Base-by-base conservation (phyloP, 1,140 invertebrate species). In the Heliothis subflexa region DNA sequence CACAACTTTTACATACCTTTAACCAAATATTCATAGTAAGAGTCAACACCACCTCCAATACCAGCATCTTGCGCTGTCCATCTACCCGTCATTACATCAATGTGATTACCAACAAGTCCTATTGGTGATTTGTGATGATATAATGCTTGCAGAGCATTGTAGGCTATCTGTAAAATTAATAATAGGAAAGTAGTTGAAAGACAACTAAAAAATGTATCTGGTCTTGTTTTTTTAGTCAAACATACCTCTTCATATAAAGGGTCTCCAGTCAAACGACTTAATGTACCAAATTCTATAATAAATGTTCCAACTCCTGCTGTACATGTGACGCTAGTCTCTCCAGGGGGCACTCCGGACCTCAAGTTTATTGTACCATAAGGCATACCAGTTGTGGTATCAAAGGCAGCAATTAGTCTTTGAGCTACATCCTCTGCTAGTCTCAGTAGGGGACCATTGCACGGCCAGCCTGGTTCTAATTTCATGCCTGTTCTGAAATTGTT, bases 261-360 rank as follows among this genome's bases (percentile, higher is more conserved):
- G 95, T 99, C 98, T 14, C 99, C 99, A 45, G 99, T 99, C 2
- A 99, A 95, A 68, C 98, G 95, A 81, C 98, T 99, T 0, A 99
- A 93, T 0, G 99, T 97, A 4, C 98, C 99, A 96, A 99, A 99
- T 95, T 99, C 99, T 1, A 99, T 94, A 50, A 99, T 96, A 92
- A 99, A 99, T 2, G 99, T 99, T 16, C 99, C 99, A 62, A 99
- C 98, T 12, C 99, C 99, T 45, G 99, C 99, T 5, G 99, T 99
- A 92, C 99, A 99, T 0, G 99, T 99, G 2, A 99, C 96, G 68
- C 98, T 97, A 9, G 99, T 99, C 95, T 99, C 99, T 14, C 98
- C 98, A 70, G 96, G 96, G 3, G 99, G 99, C 2, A 99, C 98
- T 3, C 99, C 99, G 91, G 98, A 96, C 66, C 97, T 96, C 11